Base-by-base conservation (phyloP, 2,113 vertebrate species). In the Lagopus leucura region DNA sequence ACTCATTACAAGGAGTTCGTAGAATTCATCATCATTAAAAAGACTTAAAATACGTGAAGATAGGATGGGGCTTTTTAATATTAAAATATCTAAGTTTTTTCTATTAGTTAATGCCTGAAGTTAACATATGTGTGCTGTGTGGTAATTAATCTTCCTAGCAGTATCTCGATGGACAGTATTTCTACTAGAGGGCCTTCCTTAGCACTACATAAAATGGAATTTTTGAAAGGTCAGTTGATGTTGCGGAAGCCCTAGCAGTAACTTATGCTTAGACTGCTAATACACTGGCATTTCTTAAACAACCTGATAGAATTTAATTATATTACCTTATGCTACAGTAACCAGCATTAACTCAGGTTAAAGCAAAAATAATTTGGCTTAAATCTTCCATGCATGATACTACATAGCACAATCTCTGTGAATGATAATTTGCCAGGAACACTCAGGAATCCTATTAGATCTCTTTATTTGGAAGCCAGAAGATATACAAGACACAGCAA, bases 391-490 rank as follows among this genome's bases (percentile, higher is more conserved):
- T 63, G 65, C 5, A 45, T 48, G 82, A 52, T 32, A 78, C 30
- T 79, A 69, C 87, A 77, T 57, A 79, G 80, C 52, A 87, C 15
- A 63, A 38, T 54, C 21, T 95, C 86, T 5, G 9, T 82, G 79
- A 96, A 86, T 55, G 60, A 72, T 60, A 94, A 85, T 82, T 95
- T 94, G 66, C 72, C 55, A 80, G 66, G 52, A 86, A 10, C 61
- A 83, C 86, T 89, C 38, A 71, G 42, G 30, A 93, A 72, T 4
- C 30, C 55, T 69, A 52, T 93, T 95, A 74, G 36, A 94, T 76
- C 52, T 90, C 71, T 71, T 64, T 57, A 55, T 81, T 85, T 92
- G 72, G 48, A 87, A 96, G 61, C 58, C 89, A 86, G 81, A 93
- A 88, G 47, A 87, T 67, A 81, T 11, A 76, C 0, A 42, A 76